Evolutionary conservation across 2,113 vertebrate species (phyloP).

Genomic region (Athene cunicularia): DNA sequence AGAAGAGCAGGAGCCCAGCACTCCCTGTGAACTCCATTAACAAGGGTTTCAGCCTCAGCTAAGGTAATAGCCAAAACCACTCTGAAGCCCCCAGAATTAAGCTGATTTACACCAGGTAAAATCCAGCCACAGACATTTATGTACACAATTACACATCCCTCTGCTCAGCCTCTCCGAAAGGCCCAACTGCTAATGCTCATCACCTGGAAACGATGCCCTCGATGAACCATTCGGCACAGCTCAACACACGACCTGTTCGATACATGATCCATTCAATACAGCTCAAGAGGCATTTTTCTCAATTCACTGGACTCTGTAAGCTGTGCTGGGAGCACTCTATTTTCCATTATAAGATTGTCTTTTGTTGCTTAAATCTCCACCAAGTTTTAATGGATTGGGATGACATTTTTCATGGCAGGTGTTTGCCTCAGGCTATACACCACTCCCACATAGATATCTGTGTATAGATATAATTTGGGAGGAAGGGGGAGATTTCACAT

Average conservation of each 20-base stretch:
- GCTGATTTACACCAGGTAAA: background rate
- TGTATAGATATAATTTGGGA: background rate
- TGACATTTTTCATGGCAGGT: background rate
- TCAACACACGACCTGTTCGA: background rate
- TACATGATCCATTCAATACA: accelerated
- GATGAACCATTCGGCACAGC: background rate
- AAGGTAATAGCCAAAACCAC: background rate
- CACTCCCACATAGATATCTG: accelerated
- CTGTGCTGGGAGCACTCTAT: background rate
- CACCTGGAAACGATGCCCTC: background rate
- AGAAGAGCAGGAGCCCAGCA: background rate
- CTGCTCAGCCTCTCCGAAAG: background rate
- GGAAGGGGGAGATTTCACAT: background rate
- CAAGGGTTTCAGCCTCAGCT: background rate
- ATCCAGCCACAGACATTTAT: background rate
- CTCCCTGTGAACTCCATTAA: background rate
- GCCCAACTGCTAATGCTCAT: background rate
- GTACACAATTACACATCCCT: background rate
- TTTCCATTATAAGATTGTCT: background rate
- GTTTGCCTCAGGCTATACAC: background rate
- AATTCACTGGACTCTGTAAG: background rate
- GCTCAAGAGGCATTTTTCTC: background rate
- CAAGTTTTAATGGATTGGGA: background rate
- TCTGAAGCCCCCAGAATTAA: background rate
- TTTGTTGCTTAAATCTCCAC: background rate